These are phyloP conservation scores for Cinclus mexicanus DNA, from an alignment of 2,113 vertebrate genomes.

Conservation along the genomic window DNA sequence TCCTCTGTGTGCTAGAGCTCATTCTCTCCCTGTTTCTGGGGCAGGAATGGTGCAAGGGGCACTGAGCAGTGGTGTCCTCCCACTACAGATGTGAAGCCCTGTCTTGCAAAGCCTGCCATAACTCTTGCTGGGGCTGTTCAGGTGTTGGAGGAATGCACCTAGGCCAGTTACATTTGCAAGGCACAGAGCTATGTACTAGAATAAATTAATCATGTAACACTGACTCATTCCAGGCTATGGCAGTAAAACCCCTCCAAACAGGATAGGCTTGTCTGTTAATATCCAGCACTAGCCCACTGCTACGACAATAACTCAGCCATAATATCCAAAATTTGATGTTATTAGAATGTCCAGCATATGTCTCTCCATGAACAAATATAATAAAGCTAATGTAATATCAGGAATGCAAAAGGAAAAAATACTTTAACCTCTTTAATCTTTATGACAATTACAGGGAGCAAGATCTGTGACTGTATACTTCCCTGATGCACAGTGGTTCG, in stretches of 20 bases:
- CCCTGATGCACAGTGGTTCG: conserved; percentile 65
- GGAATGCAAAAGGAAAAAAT: neutral
- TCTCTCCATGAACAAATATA: conserved; percentile 18
- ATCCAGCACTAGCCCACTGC: neutral
- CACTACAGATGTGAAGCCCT: neutral
- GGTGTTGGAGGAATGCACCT: neutral
- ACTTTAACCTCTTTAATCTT: conserved; percentile 34
- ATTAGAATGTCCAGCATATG: conserved; percentile 17
- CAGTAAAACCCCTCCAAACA: neutral
- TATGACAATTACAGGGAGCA: conserved; percentile 60
- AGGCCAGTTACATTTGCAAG: neutral
- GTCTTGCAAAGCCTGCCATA: neutral
- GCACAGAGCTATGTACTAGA: neutral
- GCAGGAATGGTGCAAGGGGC: neutral
- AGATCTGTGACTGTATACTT: conserved; percentile 66
- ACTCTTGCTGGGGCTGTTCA: neutral
- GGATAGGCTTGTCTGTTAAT: neutral
- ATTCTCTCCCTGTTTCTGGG: neutral
- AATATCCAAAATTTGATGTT: conserved; percentile 23
- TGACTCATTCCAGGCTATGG: neutral
- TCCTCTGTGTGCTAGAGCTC: neutral
- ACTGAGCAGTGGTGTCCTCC: neutral
- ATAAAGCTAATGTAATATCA: conserved; percentile 53
- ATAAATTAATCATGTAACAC: neutral
- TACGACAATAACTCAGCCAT: conserved; percentile 9